A percentile compares a stretch with the other conserved stretches of the same genome.
Evolutionary conservation across 2,888 invertebrate genomes (phyloP).

Genomic region (Mamestra brassicae): DNA sequence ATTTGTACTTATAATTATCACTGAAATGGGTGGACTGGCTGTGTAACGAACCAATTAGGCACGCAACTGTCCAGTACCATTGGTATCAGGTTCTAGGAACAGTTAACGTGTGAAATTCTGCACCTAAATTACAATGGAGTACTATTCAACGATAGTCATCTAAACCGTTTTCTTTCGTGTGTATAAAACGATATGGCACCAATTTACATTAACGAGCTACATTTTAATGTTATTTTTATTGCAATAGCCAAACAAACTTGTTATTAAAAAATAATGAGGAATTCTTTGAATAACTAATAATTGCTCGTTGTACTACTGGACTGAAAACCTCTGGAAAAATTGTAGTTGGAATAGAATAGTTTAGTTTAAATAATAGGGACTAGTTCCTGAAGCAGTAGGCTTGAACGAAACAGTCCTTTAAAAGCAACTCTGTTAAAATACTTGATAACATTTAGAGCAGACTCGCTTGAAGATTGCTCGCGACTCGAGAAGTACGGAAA

Average conservation of each 20-base stretch:
- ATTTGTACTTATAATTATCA: slow-evolving; percentile 53
- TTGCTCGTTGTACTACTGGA: neutral
- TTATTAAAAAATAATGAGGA: slow-evolving; percentile 13
- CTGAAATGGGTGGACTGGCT: slow-evolving; percentile 44
- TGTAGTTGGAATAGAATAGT: neutral
- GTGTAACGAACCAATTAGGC: slow-evolving; percentile 58
- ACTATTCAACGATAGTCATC: slow-evolving; percentile 43
- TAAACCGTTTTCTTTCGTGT: slow-evolving; percentile 48
- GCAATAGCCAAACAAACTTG: slow-evolving; percentile 5
- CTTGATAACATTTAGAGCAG: slow-evolving; percentile 15
- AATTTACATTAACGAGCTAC: slow-evolving; percentile 35
- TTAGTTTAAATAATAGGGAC: neutral
- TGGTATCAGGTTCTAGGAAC: slow-evolving; percentile 43
- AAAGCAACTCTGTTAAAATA: slow-evolving; percentile 5
- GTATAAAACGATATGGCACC: slow-evolving; percentile 31
- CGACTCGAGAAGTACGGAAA: slow-evolving; percentile 28
- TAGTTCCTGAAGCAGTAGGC: neutral
- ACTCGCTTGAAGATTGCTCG: slow-evolving; percentile 28
- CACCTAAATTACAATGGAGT: slow-evolving; percentile 29
- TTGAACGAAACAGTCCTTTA: neutral
- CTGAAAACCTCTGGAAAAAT: neutral
- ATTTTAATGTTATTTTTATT: slow-evolving; percentile 41
- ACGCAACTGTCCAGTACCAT: slow-evolving; percentile 29
- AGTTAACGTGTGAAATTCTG: slow-evolving; percentile 46
- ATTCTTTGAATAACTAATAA: slow-evolving; percentile 15